These are phyloP conservation scores for Phenganax subtilis DNA, from an alignment of 92 coral and sea anemone genomes.

Conservation along the genomic window DNA sequence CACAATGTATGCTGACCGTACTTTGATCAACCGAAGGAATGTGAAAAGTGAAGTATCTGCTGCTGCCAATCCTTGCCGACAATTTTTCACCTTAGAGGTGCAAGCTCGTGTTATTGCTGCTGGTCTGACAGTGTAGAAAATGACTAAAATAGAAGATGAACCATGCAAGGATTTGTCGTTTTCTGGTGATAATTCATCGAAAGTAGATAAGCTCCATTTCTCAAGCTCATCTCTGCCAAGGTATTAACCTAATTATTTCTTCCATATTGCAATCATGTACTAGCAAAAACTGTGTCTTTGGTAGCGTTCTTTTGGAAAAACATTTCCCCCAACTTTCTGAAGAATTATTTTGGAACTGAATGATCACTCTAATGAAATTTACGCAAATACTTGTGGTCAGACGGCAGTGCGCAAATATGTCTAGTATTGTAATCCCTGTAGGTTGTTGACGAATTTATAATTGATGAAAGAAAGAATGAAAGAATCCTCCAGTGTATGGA, in stretches of 20 bases:
- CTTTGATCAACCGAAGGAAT: constrained; percentile 59
- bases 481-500: neutral
- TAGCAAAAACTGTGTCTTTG: no score
- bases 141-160: constrained; percentile 44
- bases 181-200: constrained; percentile 31
- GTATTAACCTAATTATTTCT: neutral
- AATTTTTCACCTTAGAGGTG: constrained; percentile 62
- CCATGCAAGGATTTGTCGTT: constrained; percentile 38
- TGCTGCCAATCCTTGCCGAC: constrained; percentile 68
- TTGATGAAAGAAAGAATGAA: neutral
- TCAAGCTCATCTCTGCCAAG: constrained; percentile 10
- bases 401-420: neutral
- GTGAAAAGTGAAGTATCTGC: constrained; percentile 63
- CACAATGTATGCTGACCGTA: constrained; percentile 66
- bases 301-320: no score
- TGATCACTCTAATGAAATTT: neutral
- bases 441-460: neutral
- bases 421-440: neutral
- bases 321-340: neutral
- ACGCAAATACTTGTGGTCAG: neutral
- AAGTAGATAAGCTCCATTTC: constrained; percentile 50
- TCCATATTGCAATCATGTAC: no score
- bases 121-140: constrained; percentile 58
- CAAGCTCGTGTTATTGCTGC: constrained; percentile 62
- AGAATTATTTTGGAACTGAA: neutral